These are phyloP conservation scores for Sminthurides bifidus DNA, from an alignment of 1,140 invertebrate genomes.

Conservation along the genomic window DNA sequence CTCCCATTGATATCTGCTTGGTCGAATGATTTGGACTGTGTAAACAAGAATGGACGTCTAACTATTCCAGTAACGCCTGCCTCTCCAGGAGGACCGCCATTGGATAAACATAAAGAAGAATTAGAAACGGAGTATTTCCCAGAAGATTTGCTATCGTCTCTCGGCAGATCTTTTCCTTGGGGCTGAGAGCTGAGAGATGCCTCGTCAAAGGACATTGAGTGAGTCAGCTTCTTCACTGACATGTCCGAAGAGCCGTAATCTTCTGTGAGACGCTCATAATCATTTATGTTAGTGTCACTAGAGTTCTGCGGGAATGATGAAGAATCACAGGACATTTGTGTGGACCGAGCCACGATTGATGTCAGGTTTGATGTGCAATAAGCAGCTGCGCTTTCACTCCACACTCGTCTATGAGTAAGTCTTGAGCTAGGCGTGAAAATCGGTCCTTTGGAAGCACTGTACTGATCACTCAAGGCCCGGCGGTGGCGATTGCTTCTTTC, in stretches of 20 bases:
- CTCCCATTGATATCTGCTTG: constrained; percentile 6
- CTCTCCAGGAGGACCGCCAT: no score
- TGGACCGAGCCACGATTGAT: constrained; percentile 4
- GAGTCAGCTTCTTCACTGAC: constrained; percentile 16
- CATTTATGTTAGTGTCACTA: constrained; percentile 8
- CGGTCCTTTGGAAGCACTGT: constrained; percentile 9
- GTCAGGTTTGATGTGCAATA: constrained; percentile 12
- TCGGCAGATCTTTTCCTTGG: no score
- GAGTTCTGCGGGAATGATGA: constrained; percentile 13
- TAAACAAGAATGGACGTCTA: no score
- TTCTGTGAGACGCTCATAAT: constrained; percentile 21
- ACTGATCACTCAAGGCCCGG: constrained; percentile 16
- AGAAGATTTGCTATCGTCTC: no score
- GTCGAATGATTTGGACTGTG: constrained; percentile 26
- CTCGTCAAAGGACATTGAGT: constrained; percentile 25
- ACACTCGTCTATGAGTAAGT: constrained; percentile 7
- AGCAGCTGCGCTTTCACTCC: constrained; percentile 14
- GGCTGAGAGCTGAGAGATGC: no score
- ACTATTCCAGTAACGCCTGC: no score
- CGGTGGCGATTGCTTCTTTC: constrained; percentile 3
- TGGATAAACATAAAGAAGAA: no score
- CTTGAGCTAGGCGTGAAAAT: constrained; percentile 10
- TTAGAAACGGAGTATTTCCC: no score
- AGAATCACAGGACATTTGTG: not conserved
- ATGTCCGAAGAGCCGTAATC: constrained; percentile 14